A percentile compares a stretch with the other conserved stretches of the same genome.
Evolutionary conservation across 2,888 invertebrate species (phyloP).

Genomic region (Drosophila phalerata): DNA sequence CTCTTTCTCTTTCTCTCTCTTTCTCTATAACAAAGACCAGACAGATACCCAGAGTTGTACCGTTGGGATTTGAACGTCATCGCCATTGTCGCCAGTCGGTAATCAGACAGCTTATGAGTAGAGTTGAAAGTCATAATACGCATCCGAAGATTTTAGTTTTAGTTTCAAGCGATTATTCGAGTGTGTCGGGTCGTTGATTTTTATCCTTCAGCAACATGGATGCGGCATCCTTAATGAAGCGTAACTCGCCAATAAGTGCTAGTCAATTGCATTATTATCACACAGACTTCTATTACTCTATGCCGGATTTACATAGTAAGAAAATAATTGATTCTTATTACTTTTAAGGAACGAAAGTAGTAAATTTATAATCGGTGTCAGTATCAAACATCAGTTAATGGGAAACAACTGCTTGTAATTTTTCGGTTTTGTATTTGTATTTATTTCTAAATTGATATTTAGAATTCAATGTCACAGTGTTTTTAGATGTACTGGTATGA

Average conservation of each 20-base stretch:
- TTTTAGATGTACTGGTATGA: no score
- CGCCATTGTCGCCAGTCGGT: constrained; percentile 32
- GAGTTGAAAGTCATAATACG: constrained; percentile 23
- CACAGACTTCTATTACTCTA: constrained; percentile 83
- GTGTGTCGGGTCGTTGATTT: constrained; percentile 36
- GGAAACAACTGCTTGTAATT: no score
- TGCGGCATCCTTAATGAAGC: constrained; percentile 52
- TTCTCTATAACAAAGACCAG: constrained; percentile 7
- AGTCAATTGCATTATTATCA: constrained; percentile 85
- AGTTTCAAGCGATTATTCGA: constrained; percentile 51
- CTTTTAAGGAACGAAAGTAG: no score
- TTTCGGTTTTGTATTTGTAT: no score
- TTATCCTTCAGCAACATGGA: constrained; percentile 57
- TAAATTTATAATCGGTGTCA: no score
- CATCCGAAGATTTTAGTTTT: constrained; percentile 33
- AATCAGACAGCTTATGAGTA: constrained; percentile 30
- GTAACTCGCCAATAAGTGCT: constrained; percentile 60
- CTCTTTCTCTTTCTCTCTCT: background rate
- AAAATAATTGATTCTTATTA: constrained; percentile 15
- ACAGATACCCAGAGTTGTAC: constrained; percentile 5
- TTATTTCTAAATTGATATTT: no score
- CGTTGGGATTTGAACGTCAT: constrained; percentile 40
- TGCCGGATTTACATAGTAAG: constrained; percentile 82
- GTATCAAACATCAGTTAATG: no score
- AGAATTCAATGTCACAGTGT: no score